Evolutionary conservation across 2,888 invertebrate species (phyloP).

Genomic region (Griposia aprilina): DNA sequence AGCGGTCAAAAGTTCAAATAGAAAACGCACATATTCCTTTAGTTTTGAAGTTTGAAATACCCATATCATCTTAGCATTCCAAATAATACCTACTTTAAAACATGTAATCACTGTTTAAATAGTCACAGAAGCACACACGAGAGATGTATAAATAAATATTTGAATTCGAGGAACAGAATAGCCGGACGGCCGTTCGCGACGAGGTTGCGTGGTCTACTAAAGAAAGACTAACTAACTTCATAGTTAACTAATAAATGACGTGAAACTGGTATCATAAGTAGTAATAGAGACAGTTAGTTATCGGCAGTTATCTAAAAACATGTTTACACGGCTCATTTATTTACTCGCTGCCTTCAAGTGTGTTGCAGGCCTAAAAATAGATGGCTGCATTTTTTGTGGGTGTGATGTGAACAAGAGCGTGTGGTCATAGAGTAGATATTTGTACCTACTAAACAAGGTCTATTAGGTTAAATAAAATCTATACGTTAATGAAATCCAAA

Average conservation of each 20-base stretch:
- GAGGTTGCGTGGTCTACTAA: constrained; percentile 33
- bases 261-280: constrained; percentile 3
- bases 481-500: no score
- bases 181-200: constrained; percentile 21
- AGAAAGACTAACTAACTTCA: background rate
- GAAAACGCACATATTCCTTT: background rate
- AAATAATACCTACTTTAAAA: constrained; percentile 28
- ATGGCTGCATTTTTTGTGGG: background rate
- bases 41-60: constrained; percentile 14
- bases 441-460: background rate
- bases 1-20: constrained; percentile 38
- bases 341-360: background rate
- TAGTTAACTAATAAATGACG: constrained; percentile 5
- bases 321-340: constrained; percentile 9
- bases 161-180: background rate
- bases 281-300: background rate
- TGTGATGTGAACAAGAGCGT: background rate
- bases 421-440: background rate
- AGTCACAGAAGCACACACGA: constrained; percentile 34
- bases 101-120: constrained; percentile 45
- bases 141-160: constrained; percentile 13
- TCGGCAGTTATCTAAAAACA: constrained; percentile 8
- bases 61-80: constrained; percentile 43
- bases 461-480: no score
- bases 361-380: constrained; percentile 19